Evolutionary conservation across 2,888 invertebrate species (phyloP).

Genomic region (Chorisops tibialis): DNA sequence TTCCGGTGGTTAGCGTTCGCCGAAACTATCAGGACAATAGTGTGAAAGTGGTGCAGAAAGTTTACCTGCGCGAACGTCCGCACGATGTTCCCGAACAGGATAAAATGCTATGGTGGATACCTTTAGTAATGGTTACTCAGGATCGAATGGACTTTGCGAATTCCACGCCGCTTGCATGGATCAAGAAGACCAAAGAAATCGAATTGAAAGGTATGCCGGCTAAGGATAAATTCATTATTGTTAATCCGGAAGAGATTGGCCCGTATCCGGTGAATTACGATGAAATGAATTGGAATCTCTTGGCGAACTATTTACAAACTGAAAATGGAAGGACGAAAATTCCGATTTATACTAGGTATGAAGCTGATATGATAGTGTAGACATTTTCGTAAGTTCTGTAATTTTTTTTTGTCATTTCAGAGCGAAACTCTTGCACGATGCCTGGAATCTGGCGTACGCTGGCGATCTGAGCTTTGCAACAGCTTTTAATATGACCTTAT

Average conservation of each 20-base stretch:
- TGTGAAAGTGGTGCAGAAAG: conserved; percentile 60
- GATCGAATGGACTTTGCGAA: conserved; percentile 60
- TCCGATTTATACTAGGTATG: conserved; percentile 62
- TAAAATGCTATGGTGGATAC: conserved; percentile 72
- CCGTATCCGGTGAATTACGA: conserved; percentile 85
- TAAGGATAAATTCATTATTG: conserved; percentile 65
- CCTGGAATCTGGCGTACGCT: conserved; percentile 75
- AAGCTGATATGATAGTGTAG: background rate
- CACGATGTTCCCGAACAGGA: conserved; percentile 69
- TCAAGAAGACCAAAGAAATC: conserved; percentile 58
- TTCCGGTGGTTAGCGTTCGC: conserved; percentile 69
- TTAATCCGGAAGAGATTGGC: conserved; percentile 82
- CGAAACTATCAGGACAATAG: conserved; percentile 65
- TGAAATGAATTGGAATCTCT: conserved; percentile 68
- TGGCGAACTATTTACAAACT: conserved; percentile 63
- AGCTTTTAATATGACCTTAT: conserved; percentile 76
- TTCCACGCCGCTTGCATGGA: conserved; percentile 61
- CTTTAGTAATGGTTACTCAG: conserved; percentile 61
- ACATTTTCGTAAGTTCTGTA: background rate
- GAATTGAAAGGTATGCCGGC: conserved; percentile 57
- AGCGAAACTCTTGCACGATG: conserved; percentile 72
- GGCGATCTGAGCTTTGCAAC: conserved; percentile 72
- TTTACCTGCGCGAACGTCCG: conserved; percentile 69
- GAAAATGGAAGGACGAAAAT: conserved; percentile 57
- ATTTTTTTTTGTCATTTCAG: conserved; percentile 43